Evolutionary conservation across 2,797 vertebrate species (phyloP).

Genomic region (Knipowitschia caucasica): DNA sequence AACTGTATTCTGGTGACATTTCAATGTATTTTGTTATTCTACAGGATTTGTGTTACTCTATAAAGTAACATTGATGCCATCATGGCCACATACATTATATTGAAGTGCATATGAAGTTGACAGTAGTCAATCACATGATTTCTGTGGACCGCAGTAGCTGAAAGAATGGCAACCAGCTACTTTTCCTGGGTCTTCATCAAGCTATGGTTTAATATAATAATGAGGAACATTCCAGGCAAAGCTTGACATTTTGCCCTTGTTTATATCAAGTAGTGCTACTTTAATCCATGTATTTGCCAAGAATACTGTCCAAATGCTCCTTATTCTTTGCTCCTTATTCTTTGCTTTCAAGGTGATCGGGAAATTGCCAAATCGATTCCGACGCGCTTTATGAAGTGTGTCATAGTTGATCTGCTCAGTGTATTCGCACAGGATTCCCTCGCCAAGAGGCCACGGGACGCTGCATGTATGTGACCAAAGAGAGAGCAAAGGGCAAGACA

Average conservation of each 20-base stretch:
- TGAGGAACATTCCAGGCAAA: too few relatives aligned
- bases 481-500: background rate
- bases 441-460: background rate
- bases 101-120: too few relatives aligned
- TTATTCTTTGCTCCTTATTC: background rate
- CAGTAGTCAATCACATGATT: too few relatives aligned
- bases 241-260: background rate
- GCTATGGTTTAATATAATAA: too few relatives aligned
- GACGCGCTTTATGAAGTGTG: constrained; percentile 9
- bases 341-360: constrained; percentile 9
- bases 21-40: too few relatives aligned
- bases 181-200: too few relatives aligned
- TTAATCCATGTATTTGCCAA: background rate
- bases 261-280: background rate
- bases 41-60: too few relatives aligned
- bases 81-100: too few relatives aligned
- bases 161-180: too few relatives aligned
- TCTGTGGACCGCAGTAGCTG: too few relatives aligned
- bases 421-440: background rate
- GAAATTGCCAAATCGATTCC: constrained; percentile 15
- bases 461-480: background rate
- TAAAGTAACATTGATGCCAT: too few relatives aligned
- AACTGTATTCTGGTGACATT: too few relatives aligned
- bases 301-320: background rate
- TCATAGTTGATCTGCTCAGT: constrained; percentile 7